Percentiles rank a stretch among this genome's conserved stretches.
phyloP scores from a whole-genome alignment of 2,797 vertebrate genomes.

The Astyanax mexicanus region DNA sequence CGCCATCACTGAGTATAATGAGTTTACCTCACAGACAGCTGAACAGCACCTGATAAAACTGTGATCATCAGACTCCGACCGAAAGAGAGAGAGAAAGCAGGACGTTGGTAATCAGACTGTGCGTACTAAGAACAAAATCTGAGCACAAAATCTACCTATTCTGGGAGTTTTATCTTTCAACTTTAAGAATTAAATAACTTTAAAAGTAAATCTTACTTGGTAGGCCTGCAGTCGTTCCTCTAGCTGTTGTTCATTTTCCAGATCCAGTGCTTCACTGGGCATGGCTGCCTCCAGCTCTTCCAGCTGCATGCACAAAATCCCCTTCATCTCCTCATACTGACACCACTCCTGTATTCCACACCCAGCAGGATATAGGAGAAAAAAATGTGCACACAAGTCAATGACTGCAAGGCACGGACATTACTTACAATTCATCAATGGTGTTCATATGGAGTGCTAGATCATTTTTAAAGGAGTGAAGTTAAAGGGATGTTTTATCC shows the following conservation, averaged over 20 bases:
- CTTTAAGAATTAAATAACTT: not conserved
- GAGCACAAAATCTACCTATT: not conserved
- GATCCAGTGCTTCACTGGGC: conserved; percentile 76
- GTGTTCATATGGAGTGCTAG: not conserved
- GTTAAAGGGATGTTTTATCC: not conserved
- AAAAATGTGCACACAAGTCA: not conserved
- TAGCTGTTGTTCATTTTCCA: conserved; percentile 79
- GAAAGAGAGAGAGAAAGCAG: conserved; percentile 16
- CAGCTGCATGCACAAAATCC: conserved; percentile 76
- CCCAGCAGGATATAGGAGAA: not conserved
- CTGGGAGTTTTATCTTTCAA: conserved; percentile 5
- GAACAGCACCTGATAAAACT: conserved; percentile 37
- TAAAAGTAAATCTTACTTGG: conserved; percentile 78
- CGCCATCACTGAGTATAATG: conserved; percentile 33
- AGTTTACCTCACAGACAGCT: conserved; percentile 35
- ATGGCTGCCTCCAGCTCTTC: conserved; percentile 78
- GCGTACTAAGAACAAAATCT: not conserved
- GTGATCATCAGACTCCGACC: conserved; percentile 3
- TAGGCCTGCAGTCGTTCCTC: conserved; percentile 77
- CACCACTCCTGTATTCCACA: conserved; percentile 80
- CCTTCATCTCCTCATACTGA: conserved; percentile 80
- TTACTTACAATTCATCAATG: not conserved
- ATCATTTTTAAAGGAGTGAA: not conserved
- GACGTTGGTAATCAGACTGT: conserved; percentile 20
- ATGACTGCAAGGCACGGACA: not conserved